Base-by-base conservation (phyloP, 2,113 vertebrate species). In the Epinephelus lanceolatus region DNA sequence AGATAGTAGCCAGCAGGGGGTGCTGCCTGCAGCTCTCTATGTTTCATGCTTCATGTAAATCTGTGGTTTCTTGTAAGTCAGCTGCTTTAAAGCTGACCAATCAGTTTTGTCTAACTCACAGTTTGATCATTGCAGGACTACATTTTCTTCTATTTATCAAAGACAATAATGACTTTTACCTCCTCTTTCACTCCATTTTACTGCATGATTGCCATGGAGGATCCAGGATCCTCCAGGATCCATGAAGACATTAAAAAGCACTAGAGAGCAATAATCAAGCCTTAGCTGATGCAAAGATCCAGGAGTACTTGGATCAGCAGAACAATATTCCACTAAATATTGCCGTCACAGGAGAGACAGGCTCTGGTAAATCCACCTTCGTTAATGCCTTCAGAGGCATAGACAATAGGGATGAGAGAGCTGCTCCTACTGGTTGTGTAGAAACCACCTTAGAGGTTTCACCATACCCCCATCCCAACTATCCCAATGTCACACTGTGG, bases 331-430 rank as follows among this genome's bases (percentile, higher is more conserved):
- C 67, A 0, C 11, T 86, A 17, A 53, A 76, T 21, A 83, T 61
- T 60, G 77, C 9, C 1, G 9, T 42, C 40, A 42, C 40, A 42
- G 40, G 40, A 52, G 85, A 88, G 73, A 68, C 85, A 0, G 83
- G 86, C 0, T 45, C 82, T 71, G 82, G 74, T 33, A 76, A 85
- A 78, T 78, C 82, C 53, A 76, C 53, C 33, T 85, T 85, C 33
- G 60, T 88, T 49, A 82, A 72, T 56, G 83, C 70, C 3, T 56
- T 86, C 3, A 86, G 84, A 74, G 19, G 65, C 0, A 1, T 84
- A 2, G 14, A 10, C 2, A 5, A 78, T 6, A 6, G 0, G 0
- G 72, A 66, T 61, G 37, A 70, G 0, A 19, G 12, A 40, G 84
- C 84, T 3, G 84, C 87, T 1, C 80, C 68, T 1, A 80, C 76